Conservation (phyloP, 2,888 invertebrate species). For the Tanypteryx hageni region DNA sequence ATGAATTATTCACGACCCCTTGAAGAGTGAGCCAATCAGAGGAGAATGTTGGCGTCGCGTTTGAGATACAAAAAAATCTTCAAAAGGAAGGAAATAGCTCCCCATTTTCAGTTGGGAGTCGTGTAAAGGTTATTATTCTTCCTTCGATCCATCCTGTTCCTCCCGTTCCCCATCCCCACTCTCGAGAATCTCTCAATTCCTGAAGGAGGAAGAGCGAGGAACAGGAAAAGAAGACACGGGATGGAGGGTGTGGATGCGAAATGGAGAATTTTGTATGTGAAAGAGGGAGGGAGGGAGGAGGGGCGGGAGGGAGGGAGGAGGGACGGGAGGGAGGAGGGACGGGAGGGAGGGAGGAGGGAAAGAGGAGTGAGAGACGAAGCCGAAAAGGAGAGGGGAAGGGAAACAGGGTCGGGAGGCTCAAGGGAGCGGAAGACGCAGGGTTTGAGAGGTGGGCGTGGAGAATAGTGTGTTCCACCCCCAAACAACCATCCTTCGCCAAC, state of each 20-base stretch:
- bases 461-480: conserved; percentile 25
- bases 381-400: neutral
- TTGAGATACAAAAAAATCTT: conserved; percentile 9
- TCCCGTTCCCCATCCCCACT: neutral
- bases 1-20: conserved; percentile 50
- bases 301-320: neutral
- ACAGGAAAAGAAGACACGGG: neutral
- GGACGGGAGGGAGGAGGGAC: neutral
- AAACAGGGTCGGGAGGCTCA: neutral
- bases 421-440: no score
- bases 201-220: neutral
- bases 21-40: conserved; percentile 44
- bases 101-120: neutral
- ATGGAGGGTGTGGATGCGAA: neutral
- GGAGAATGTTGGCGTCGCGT: conserved; percentile 11
- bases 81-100: conserved; percentile 23
- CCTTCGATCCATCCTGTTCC: neutral
- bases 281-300: neutral
- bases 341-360: neutral
- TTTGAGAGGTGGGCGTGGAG: neutral
- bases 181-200: neutral
- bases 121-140: conserved; percentile 35
- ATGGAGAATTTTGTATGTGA: neutral
- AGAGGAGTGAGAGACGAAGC: no score
- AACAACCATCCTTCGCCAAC: conserved; percentile 10